A percentile compares a stretch with the other conserved stretches of the same genome.
phyloP scores from a whole-genome alignment of 1,140 invertebrate species.

The Acromyrmex heyeri region DNA sequence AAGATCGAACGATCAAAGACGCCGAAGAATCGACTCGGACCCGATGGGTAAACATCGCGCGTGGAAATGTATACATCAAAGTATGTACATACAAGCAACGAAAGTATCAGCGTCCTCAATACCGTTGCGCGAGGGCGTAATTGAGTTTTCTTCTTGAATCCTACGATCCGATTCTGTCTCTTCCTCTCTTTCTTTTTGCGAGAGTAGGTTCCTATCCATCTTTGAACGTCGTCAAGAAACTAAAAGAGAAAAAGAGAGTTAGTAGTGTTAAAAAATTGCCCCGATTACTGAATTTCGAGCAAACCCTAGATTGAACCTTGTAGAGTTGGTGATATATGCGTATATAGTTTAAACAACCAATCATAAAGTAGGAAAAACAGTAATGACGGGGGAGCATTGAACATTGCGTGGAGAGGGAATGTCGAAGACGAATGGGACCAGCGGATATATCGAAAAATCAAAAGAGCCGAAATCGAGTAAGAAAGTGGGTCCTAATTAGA shows the following conservation, averaged over 20 bases:
- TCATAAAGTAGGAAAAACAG: too few species aligned
- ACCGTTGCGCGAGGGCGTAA: conserved; percentile 9
- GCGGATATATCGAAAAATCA: too few species aligned
- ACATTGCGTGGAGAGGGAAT: too few species aligned
- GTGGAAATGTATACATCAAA: conserved; percentile 19
- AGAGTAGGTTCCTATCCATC: neutral
- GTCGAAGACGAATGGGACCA: too few species aligned
- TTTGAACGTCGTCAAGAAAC: neutral
- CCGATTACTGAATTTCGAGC: neutral
- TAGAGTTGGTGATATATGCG: too few species aligned
- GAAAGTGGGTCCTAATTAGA: too few species aligned
- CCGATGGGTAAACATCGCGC: conserved; percentile 22
- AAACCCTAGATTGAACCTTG: neutral
- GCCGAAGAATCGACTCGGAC: neutral
- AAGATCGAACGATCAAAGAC: conserved; percentile 14
- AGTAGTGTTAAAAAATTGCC: neutral
- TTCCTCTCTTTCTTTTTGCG: neutral
- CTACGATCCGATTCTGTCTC: neutral
- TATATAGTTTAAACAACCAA: too few species aligned
- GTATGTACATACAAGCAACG: neutral
- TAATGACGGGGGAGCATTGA: too few species aligned
- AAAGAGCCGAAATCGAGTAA: too few species aligned
- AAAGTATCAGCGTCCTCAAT: conserved; percentile 20
- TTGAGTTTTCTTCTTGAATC: conserved; percentile 23
- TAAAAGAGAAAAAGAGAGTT: neutral